Evolutionary conservation across 1,140 invertebrate species (phyloP).

Genomic region (Drosophila seguyi): DNA sequence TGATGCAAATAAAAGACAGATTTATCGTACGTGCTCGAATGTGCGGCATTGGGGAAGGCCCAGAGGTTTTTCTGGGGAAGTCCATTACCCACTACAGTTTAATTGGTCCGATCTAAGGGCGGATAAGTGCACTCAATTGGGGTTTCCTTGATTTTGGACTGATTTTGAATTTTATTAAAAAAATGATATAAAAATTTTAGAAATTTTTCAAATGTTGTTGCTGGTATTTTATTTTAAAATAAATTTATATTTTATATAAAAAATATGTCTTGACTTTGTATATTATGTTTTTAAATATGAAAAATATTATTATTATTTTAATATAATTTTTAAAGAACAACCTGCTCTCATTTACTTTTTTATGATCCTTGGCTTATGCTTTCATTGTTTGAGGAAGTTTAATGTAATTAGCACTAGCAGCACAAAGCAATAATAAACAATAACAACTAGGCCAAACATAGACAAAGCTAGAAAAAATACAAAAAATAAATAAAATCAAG

Average conservation of each 20-base stretch:
- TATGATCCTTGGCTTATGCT: slow-evolving; percentile 18
- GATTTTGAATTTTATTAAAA: not conserved
- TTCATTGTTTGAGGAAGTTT: slow-evolving; percentile 23
- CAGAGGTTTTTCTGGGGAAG: slow-evolving; percentile 2
- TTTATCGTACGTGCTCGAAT: slow-evolving; percentile 50
- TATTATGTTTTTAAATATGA: too few relatives aligned
- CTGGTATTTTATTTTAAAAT: not conserved
- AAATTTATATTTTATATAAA: too few relatives aligned
- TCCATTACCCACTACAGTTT: slow-evolving; percentile 18
- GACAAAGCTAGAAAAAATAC: not conserved
- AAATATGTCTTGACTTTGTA: not conserved
- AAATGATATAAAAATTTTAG: not conserved
- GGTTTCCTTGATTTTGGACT: not conserved
- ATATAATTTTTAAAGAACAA: not conserved
- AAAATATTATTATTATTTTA: not conserved
- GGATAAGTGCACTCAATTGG: not conserved
- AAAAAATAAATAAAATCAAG: slow-evolving; percentile 29
- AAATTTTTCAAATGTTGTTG: not conserved
- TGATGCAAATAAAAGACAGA: slow-evolving; percentile 59
- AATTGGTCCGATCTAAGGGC: slow-evolving; percentile 4
- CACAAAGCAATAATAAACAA: slow-evolving; percentile 47
- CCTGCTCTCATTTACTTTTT: not conserved
- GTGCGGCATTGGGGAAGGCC: not conserved
- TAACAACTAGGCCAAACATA: slow-evolving; percentile 18
- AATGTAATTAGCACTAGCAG: slow-evolving; percentile 57